Evolutionary conservation across 2,113 vertebrate genomes (phyloP).

Genomic region (Anhinga rufa): DNA sequence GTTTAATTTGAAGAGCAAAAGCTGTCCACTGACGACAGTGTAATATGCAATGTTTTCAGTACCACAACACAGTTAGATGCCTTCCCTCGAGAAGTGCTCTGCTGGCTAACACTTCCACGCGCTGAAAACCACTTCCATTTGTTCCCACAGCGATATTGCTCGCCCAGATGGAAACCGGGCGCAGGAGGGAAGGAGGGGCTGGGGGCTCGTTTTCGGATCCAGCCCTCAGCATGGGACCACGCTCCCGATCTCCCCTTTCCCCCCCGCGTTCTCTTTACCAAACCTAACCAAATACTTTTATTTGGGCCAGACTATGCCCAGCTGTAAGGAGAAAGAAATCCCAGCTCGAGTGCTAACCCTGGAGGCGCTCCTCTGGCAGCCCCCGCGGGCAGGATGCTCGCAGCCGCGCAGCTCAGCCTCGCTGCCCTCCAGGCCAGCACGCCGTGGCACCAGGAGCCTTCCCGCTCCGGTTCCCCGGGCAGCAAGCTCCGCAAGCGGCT

Average conservation of each 20-base stretch:
- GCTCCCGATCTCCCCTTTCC: neutral
- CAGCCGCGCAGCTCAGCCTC: neutral
- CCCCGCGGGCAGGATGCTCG: neutral
- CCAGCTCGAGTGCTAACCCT: neutral
- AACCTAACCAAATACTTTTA: neutral
- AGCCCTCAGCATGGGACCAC: neutral
- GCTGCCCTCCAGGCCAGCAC: neutral
- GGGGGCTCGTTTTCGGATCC: neutral
- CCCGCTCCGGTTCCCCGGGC: neutral
- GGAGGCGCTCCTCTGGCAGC: neutral
- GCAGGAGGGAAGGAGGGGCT: neutral
- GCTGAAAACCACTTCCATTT: neutral
- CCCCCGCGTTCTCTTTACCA: neutral
- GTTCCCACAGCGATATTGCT: neutral
- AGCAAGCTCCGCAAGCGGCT: neutral
- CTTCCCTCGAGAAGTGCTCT: neutral
- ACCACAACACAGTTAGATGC: neutral
- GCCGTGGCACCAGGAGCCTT: accelerated
- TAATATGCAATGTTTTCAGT: neutral
- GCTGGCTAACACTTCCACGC: neutral
- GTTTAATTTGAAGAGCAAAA: neutral
- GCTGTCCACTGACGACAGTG: neutral
- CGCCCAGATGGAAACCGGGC: neutral
- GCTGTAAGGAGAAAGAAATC: neutral
- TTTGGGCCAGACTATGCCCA: neutral